Evolutionary conservation across 2,113 vertebrate species (phyloP), one percentile per base, ranked within the genome.

Genomic region (Deroptyus accipitrinus): DNA sequence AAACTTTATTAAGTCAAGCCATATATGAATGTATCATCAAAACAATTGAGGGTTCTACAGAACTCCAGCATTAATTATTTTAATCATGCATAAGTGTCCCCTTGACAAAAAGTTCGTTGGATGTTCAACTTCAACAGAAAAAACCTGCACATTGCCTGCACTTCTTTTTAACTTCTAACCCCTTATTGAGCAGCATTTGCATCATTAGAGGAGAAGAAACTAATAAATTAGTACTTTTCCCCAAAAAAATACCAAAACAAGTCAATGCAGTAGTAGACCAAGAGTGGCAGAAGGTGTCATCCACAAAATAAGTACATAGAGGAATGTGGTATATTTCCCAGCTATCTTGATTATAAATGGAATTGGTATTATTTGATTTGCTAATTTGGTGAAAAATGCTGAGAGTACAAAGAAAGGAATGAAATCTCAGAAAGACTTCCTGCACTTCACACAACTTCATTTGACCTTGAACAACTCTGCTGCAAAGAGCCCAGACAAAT

Each of bases 391-490:
- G 18, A 54, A 93, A 90, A 91, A 81, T 49, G 11, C 27, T 37
- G 37, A 0, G 0, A 62, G 3, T 57, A 63, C 11, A 91, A 69
- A 87, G 17, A 73, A 75, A 80, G 39, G 23, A 93, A 66, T 41
- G n/a, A 83, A 70, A 85, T 77, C 54, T 77, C 70, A 70, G 51
- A 69, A 88, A 89, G 1, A 3, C 7, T 48, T 68, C 39, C 52
- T 82, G n/a, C 48, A 85, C 74, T 91, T 93, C 72, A 87, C 31
- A 85, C 35, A 66, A 70, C 76, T 94, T 86, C 57, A 92, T 48
- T 62, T 91, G 83, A 96, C 88, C 93, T 95, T 94, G 80, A 93
- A 93, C 63, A 91, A 95, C 48, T 16, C 55, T 92, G 37, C 85
- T 90, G 87, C 87, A 84, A 94, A 92, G 16, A 93, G 51, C 24